Conservation (phyloP, 2,888 invertebrate species). For the Diarsia mendica region DNA sequence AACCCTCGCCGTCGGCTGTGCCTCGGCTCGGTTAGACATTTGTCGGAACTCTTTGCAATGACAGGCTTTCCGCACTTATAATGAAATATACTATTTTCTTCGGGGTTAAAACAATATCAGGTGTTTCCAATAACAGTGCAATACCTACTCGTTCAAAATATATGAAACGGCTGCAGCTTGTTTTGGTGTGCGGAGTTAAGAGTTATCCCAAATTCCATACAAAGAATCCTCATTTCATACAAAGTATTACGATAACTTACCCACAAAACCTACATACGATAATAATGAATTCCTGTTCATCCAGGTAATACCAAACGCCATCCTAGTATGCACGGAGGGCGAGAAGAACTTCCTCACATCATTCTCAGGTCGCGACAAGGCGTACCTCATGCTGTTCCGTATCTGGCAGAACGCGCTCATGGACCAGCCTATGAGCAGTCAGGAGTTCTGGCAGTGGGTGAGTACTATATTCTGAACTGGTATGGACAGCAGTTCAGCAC, state of each 20-base stretch:
- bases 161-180: too few relatives aligned
- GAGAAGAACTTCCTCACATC: constrained; percentile 98
- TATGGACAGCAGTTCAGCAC: too few relatives aligned
- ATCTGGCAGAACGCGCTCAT: constrained; percentile 99
- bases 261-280: not conserved
- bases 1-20: too few relatives aligned
- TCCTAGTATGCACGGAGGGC: constrained; percentile 94
- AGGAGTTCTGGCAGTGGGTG: constrained; percentile 97
- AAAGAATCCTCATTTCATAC: not conserved
- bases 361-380: constrained; percentile 98
- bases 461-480: constrained; percentile 64
- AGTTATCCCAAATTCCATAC: not conserved
- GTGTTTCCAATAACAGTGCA: too few relatives aligned
- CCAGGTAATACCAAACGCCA: constrained; percentile 98
- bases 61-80: too few relatives aligned
- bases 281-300: not conserved
- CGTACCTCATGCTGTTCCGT: constrained; percentile 98
- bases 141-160: too few relatives aligned
- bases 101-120: too few relatives aligned
- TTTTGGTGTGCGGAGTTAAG: too few relatives aligned
- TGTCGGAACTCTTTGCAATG: too few relatives aligned
- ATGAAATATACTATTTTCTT: too few relatives aligned
- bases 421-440: constrained; percentile 95
- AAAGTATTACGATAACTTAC: not conserved
- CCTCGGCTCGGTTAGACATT: too few relatives aligned